These are phyloP conservation scores for Buphagus erythrorhynchus DNA, from an alignment of 2,797 vertebrate species.

Conservation along the genomic window DNA sequence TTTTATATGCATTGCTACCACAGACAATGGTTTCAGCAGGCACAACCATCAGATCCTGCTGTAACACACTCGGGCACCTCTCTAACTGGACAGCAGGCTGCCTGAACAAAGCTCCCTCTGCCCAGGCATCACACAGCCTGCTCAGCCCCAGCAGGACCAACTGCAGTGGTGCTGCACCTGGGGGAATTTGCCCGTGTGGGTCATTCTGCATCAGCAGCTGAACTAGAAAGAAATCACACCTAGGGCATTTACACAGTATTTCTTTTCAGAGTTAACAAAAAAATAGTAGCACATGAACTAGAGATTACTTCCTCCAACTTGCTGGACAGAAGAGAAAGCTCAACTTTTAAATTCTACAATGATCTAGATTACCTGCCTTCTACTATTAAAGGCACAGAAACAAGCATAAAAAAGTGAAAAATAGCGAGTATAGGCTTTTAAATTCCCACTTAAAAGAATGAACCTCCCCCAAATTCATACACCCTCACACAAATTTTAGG, in stretches of 20 bases:
- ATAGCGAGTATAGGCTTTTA: not conserved
- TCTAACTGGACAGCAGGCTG: not conserved
- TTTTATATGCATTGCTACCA: fast-evolving
- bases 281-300: not conserved
- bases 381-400: not conserved
- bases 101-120: not conserved
- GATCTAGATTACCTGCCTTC: not conserved
- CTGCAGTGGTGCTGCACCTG: fast-evolving
- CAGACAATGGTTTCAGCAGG: not conserved
- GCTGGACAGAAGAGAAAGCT: not conserved
- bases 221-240: not conserved
- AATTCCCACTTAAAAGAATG: not conserved
- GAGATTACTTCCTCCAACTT: not conserved
- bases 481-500: not conserved
- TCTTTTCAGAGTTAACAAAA: not conserved
- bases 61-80: fast-evolving
- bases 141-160: fast-evolving
- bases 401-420: not conserved
- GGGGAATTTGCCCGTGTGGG: fast-evolving
- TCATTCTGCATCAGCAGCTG: not conserved
- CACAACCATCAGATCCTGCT: not conserved
- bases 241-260: fast-evolving
- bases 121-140: not conserved
- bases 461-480: not conserved
- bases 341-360: not conserved